Percentiles rank a stretch among this genome's conserved stretches.
phyloP scores from a whole-genome alignment of 2,113 vertebrate genomes.

The Hiodon tergisus region DNA sequence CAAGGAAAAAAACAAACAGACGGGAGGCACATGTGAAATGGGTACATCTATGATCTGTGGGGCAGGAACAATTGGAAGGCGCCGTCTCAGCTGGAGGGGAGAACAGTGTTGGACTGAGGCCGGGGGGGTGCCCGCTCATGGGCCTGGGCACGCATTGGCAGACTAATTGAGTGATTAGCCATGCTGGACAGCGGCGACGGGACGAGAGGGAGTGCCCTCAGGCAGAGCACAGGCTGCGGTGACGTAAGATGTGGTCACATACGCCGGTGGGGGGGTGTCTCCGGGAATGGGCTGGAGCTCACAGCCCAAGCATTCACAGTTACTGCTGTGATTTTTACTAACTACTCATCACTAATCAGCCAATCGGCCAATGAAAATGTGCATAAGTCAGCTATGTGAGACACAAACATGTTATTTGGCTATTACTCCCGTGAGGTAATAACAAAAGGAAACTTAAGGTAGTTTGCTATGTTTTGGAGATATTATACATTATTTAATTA shows the following conservation, averaged over 20 bases:
- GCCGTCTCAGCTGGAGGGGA: conserved; percentile 15
- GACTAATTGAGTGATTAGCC: conserved; percentile 60
- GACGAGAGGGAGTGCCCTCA: conserved; percentile 46
- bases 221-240: conserved; percentile 51
- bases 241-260: conserved; percentile 23
- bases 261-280: not conserved
- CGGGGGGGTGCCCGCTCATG: conserved; percentile 23
- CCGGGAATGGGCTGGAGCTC: conserved; percentile 5
- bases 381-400: too few relatives aligned
- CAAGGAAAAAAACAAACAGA: not conserved
- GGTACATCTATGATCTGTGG: not conserved
- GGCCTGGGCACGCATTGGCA: conserved; percentile 39
- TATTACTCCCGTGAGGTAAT: too few relatives aligned
- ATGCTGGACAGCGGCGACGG: conserved; percentile 36
- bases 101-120: conserved; percentile 29
- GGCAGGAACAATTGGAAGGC: not conserved
- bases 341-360: too few relatives aligned
- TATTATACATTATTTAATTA: too few relatives aligned
- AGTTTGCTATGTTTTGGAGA: too few relatives aligned
- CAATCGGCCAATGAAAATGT: too few relatives aligned
- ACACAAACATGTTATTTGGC: too few relatives aligned
- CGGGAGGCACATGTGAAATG: not conserved
- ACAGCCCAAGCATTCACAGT: too few relatives aligned
- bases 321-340: too few relatives aligned
- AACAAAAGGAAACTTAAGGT: too few relatives aligned